These are phyloP conservation scores for Linnaemya tessellans DNA, from an alignment of 2,888 invertebrate genomes.

Conservation along the genomic window DNA sequence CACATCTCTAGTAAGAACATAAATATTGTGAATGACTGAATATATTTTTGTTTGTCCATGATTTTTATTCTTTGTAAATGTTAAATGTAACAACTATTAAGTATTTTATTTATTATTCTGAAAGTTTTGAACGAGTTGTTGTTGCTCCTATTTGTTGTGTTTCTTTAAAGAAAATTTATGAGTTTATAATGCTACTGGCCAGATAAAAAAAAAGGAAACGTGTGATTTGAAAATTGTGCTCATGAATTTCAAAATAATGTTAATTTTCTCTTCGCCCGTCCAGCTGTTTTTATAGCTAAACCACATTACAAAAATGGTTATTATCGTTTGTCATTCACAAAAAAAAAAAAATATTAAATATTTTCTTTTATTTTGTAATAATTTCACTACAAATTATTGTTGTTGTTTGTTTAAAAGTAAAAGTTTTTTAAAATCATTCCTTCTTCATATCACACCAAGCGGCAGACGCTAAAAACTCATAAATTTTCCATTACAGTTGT, in stretches of 20 bases:
- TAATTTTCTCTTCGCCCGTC: conserved; percentile 30
- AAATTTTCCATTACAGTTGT: conserved; percentile 32
- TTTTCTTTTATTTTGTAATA: conserved; percentile 28
- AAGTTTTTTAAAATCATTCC: conserved; percentile 12
- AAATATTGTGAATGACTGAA: conserved; percentile 5
- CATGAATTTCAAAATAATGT: conserved; percentile 47
- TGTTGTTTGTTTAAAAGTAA: neutral
- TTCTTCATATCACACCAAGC: too few relatives aligned
- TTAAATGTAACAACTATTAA: conserved; percentile 58
- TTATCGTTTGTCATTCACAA: conserved; percentile 71
- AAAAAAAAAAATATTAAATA: conserved; percentile 22
- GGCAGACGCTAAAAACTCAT: neutral
- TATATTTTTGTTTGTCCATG: conserved; percentile 29
- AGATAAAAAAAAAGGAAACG: conserved; percentile 14
- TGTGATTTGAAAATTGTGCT: conserved; percentile 40
- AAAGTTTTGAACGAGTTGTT: neutral
- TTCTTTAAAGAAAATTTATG: conserved; percentile 61
- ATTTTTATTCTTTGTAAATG: conserved; percentile 51
- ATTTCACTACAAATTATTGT: conserved; percentile 30
- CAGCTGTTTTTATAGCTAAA: conserved; percentile 23
- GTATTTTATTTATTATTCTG: conserved; percentile 47
- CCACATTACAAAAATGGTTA: conserved; percentile 62
- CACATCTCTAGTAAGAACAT: neutral
- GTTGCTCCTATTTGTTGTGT: conserved; percentile 1
- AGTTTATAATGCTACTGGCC: conserved; percentile 57